Conservation (phyloP, 2,797 vertebrate species). For the Gadopsis marmoratus region DNA sequence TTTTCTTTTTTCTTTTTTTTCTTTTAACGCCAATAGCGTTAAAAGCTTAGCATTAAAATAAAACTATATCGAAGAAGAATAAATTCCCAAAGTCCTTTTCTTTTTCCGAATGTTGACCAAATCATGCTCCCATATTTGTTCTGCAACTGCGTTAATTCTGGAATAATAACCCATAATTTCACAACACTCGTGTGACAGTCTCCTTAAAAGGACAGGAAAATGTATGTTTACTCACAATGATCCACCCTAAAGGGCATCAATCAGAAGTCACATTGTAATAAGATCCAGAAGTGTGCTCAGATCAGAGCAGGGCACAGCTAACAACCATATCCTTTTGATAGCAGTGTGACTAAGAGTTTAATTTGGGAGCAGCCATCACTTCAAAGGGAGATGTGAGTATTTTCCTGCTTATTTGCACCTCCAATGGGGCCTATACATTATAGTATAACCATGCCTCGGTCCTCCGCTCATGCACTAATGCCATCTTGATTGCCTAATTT, state of each 20-base stretch:
- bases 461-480: slow-evolving; percentile 77
- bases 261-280: slow-evolving; percentile 78
- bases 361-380: slow-evolving; percentile 83
- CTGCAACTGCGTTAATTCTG: slow-evolving; percentile 6
- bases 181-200: slow-evolving; percentile 39
- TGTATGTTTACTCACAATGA: slow-evolving; percentile 68
- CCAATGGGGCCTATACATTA: slow-evolving; percentile 81
- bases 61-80: not conserved
- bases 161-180: slow-evolving; percentile 45
- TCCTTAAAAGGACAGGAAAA: slow-evolving; percentile 51
- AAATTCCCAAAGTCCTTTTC: not conserved
- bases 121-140: slow-evolving; percentile 2
- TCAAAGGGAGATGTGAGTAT: slow-evolving; percentile 80
- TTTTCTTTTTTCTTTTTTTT: not conserved
- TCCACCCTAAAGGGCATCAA: slow-evolving; percentile 74
- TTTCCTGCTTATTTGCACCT: slow-evolving; percentile 82
- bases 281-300: slow-evolving; percentile 74
- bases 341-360: slow-evolving; percentile 84
- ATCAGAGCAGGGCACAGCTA: slow-evolving; percentile 78
- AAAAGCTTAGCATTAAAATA: not conserved
- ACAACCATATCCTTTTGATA: slow-evolving; percentile 82
- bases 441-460: slow-evolving; percentile 71
- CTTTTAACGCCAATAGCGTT: no score
- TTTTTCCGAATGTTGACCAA: slow-evolving; percentile 11
- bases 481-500: slow-evolving; percentile 83